Conservation (phyloP, 2,113 vertebrate genomes). For the Gobiocypris rarus region DNA sequence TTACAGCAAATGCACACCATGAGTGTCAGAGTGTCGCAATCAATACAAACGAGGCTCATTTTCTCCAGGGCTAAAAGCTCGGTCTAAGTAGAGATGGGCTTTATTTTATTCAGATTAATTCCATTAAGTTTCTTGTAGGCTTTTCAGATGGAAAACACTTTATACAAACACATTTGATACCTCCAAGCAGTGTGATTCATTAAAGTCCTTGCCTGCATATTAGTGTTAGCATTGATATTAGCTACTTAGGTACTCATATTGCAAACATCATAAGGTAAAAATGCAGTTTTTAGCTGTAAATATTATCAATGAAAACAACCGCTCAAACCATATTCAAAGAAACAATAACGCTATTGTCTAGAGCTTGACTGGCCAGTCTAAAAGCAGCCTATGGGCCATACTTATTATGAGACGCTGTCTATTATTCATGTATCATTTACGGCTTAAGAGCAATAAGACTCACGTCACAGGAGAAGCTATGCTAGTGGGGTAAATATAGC, state of each 20-base stretch:
- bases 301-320: not conserved
- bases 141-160: slow-evolving; percentile 8
- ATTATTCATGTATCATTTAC: slow-evolving; percentile 39
- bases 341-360: not conserved
- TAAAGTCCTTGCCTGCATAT: not conserved
- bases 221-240: not conserved
- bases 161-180: not conserved
- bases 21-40: not conserved
- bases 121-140: not conserved
- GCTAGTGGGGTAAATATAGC: slow-evolving; percentile 7
- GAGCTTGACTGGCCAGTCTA: not conserved
- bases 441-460: slow-evolving; percentile 39
- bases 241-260: not conserved
- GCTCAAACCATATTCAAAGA: not conserved
- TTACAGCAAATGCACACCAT: not conserved
- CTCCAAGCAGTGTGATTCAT: not conserved
- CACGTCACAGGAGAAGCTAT: slow-evolving; percentile 6
- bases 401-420: not conserved
- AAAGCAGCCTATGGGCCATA: slow-evolving; percentile 4
- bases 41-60: not conserved
- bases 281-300: not conserved
- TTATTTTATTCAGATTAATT: not conserved
- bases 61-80: not conserved
- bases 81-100: not conserved
- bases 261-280: not conserved